Percentiles rank a stretch among this genome's conserved stretches.
These are phyloP conservation scores for Pedicia rivosa DNA, from an alignment of 2,888 invertebrate species.

Conservation along the genomic window DNA sequence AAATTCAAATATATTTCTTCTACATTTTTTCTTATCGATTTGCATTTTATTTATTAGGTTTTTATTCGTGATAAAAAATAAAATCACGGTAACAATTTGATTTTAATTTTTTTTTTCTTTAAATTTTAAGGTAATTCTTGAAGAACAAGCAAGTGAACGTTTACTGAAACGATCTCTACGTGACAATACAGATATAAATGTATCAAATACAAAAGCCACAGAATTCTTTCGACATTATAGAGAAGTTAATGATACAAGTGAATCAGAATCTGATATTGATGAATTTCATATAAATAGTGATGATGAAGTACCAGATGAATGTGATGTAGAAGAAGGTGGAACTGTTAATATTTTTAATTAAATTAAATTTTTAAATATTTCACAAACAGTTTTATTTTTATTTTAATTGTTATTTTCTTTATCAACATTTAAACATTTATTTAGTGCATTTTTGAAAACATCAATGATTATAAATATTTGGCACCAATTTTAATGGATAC, in stretches of 20 bases:
- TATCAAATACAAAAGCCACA: constrained; percentile 19
- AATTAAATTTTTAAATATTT: too few species aligned
- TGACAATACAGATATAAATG: too few species aligned
- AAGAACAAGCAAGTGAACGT: constrained; percentile 23
- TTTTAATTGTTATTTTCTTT: neutral
- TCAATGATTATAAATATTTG: too few species aligned
- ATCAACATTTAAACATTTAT: too few species aligned
- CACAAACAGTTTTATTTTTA: neutral
- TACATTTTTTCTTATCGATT: too few species aligned
- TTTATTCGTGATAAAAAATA: neutral
- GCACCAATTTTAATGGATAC: too few species aligned
- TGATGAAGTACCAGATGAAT: constrained; percentile 22
- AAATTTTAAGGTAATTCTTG: constrained; percentile 18
- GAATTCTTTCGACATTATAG: constrained; percentile 21
- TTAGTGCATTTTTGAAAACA: too few species aligned
- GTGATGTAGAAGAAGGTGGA: constrained; percentile 16
- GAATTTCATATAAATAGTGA: constrained; percentile 14
- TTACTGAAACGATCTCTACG: constrained; percentile 16
- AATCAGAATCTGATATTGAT: too few species aligned
- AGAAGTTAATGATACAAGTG: constrained; percentile 11
- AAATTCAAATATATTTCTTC: too few species aligned
- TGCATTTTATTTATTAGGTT: too few species aligned
- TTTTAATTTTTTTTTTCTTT: neutral
- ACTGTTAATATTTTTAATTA: constrained; percentile 7
- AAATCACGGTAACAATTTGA: neutral